phyloP scores from a whole-genome alignment of 2,113 vertebrate species.

The Diadophis punctatus region DNA sequence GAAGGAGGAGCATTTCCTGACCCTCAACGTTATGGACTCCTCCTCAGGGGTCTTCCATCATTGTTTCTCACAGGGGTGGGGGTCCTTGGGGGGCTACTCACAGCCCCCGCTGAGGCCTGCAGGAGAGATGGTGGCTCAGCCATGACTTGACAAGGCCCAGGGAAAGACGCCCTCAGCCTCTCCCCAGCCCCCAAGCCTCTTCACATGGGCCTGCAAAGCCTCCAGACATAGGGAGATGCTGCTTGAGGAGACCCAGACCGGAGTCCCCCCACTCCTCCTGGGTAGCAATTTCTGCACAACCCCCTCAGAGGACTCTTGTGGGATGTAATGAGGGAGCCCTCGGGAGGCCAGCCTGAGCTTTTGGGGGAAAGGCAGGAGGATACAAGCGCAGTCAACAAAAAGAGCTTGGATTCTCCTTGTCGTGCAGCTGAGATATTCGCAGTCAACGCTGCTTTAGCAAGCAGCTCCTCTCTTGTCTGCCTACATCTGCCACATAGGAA shows the following conservation, averaged over 20 bases:
- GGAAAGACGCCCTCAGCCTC: background rate
- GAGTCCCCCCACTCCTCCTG: background rate
- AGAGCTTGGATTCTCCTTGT: background rate
- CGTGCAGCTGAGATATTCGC: background rate
- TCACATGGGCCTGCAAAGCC: background rate
- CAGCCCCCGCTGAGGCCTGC: rapidly evolving
- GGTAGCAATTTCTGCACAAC: too few relatives aligned
- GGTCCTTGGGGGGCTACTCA: background rate
- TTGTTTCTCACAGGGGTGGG: background rate
- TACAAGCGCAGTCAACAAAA: background rate
- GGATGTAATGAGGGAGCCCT: background rate
- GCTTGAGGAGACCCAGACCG: background rate
- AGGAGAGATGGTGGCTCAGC: background rate
- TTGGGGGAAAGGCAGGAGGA: background rate
- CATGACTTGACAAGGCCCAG: background rate
- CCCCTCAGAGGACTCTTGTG: background rate
- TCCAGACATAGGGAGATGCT: background rate
- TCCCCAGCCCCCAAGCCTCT: background rate
- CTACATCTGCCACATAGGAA: background rate
- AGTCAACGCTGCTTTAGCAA: background rate
- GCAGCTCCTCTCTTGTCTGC: background rate
- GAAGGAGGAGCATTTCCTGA: background rate
- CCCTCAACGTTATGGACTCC: background rate
- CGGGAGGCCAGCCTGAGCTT: background rate
- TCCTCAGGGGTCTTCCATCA: background rate